Conservation (phyloP, 2,797 vertebrate genomes). For the Atherinosoma microstoma region DNA sequence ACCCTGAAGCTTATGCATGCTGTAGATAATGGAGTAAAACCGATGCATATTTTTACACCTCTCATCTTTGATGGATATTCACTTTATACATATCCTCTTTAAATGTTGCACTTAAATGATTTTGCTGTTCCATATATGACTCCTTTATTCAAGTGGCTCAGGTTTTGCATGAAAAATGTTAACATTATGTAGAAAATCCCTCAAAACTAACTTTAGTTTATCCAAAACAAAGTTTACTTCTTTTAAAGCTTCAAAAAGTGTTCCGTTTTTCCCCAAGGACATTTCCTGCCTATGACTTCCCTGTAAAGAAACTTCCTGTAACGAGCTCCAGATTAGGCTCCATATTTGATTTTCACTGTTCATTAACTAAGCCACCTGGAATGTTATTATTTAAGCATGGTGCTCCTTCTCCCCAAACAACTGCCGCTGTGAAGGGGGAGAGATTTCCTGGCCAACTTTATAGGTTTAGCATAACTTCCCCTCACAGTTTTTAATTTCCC, state of each 20-base stretch:
- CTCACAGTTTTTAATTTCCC: conserved; percentile 81
- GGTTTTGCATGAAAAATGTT: not conserved
- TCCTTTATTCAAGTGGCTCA: not conserved
- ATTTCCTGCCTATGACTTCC: conserved; percentile 80
- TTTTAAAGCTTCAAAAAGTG: conserved; percentile 56
- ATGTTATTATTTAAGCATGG: conserved; percentile 87
- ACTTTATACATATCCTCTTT: not conserved
- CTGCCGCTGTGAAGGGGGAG: conserved; percentile 83
- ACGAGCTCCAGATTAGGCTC: conserved; percentile 86
- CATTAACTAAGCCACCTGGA: conserved; percentile 90
- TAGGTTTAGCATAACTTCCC: conserved; percentile 81
- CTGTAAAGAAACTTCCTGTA: conserved; percentile 86
- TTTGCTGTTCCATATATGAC: not conserved
- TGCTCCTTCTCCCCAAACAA: conserved; percentile 86
- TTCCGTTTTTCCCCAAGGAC: conserved; percentile 71
- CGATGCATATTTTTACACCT: conserved; percentile 1
- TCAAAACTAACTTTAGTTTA: conserved; percentile 14
- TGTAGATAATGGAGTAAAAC: not conserved
- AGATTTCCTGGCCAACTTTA: conserved; percentile 84
- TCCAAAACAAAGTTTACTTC: conserved; percentile 37
- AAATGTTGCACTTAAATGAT: conserved; percentile 7
- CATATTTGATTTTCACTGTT: conserved; percentile 90
- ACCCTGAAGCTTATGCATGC: rapidly evolving
- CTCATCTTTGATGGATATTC: not conserved
- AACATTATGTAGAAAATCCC: not conserved